Percentiles rank a stretch among this genome's conserved stretches.
These are phyloP conservation scores for Vulpes ferrilata DNA, from an alignment of 2,113 vertebrate species.

Conservation along the genomic window DNA sequence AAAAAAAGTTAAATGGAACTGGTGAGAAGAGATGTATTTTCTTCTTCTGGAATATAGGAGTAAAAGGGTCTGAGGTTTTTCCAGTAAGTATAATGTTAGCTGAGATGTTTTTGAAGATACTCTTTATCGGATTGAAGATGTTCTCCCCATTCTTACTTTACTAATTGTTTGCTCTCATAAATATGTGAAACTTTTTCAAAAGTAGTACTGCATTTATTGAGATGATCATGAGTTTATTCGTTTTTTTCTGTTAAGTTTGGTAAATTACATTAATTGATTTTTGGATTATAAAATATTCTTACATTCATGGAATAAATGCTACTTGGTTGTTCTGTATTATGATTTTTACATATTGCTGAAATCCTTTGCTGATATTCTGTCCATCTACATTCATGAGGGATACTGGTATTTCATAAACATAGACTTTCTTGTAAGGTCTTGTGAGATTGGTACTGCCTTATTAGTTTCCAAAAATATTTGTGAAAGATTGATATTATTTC, in stretches of 20 bases:
- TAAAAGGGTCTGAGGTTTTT: not conserved
- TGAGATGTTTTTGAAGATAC: not conserved
- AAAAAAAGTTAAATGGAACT: not conserved
- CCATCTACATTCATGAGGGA: not conserved
- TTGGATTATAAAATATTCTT: not conserved
- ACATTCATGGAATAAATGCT: not conserved
- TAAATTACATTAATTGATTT: not conserved
- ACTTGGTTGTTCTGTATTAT: not conserved
- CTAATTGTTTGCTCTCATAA: not conserved
- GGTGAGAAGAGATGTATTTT: not conserved
- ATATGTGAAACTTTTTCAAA: not conserved
- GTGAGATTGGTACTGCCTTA: not conserved
- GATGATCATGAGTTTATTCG: not conserved
- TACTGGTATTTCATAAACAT: not conserved
- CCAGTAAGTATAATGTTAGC: not conserved
- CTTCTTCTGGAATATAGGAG: not conserved
- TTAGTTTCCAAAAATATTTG: not conserved
- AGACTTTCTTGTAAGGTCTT: not conserved
- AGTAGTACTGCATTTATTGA: not conserved
- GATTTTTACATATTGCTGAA: not conserved
- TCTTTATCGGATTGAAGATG: not conserved
- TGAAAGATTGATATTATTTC: not conserved
- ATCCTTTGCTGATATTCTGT: not conserved
- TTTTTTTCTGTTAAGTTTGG: not conserved
- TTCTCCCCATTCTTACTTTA: not conserved